A percentile compares a stretch with the other conserved stretches of the same genome.
Evolutionary conservation across 2,797 vertebrate genomes (phyloP).

Genomic region (Heterohyrax brucei): DNA sequence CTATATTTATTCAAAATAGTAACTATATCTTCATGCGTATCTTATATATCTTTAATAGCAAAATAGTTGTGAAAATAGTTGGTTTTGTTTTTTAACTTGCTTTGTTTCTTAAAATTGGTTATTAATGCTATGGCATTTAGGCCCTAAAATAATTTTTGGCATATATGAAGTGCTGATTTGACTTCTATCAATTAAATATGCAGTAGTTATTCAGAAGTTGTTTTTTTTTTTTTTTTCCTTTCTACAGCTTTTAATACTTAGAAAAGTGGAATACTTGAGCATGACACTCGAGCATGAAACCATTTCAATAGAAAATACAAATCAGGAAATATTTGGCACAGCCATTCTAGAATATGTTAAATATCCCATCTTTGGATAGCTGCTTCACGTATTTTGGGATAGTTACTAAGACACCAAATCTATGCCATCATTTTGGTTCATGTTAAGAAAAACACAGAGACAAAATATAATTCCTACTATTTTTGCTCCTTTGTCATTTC

Average conservation of each 20-base stretch:
- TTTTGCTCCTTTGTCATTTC: neutral
- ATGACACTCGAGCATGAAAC: neutral
- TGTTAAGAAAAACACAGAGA: neutral
- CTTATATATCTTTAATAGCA: conserved; percentile 31
- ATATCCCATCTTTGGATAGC: neutral
- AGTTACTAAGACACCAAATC: neutral
- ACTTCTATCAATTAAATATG: conserved; percentile 15
- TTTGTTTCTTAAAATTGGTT: conserved; percentile 42
- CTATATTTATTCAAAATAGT: conserved; percentile 51
- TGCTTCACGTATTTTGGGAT: neutral
- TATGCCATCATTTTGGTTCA: neutral
- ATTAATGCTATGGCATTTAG: neutral
- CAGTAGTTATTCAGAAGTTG: neutral
- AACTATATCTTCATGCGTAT: neutral
- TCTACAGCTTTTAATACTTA: neutral
- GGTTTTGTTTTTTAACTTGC: neutral
- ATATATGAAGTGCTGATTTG: neutral
- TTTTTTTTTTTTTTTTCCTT: neutral
- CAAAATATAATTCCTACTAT: neutral
- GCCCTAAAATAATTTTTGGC: neutral
- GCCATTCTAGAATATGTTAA: conserved; percentile 7
- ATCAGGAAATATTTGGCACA: conserved; percentile 24
- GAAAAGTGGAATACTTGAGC: neutral
- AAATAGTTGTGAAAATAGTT: conserved; percentile 52
- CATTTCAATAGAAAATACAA: conserved; percentile 36